A percentile compares a stretch with the other conserved stretches of the same genome.
These are phyloP conservation scores for Melanocharis versteri DNA, from an alignment of 2,113 vertebrate genomes.

Conservation along the genomic window DNA sequence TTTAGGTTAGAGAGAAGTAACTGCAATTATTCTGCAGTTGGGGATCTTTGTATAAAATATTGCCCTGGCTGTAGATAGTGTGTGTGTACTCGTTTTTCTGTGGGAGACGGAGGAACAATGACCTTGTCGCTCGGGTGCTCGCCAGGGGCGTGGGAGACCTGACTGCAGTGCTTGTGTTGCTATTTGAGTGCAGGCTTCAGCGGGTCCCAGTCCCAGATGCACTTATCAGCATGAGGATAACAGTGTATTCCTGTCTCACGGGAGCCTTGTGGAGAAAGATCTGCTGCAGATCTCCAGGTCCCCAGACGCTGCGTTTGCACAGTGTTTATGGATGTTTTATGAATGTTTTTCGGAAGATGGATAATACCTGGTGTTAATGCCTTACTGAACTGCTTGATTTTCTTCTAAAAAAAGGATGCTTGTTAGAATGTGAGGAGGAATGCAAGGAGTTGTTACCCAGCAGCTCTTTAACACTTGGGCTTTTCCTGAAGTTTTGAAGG, in stretches of 20 bases:
- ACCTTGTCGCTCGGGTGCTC: slow-evolving; percentile 35
- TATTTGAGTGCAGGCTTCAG: not conserved
- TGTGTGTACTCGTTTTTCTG: slow-evolving; percentile 3
- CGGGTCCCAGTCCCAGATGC: slow-evolving; percentile 3
- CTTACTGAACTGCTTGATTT: not conserved
- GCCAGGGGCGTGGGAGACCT: slow-evolving; percentile 55
- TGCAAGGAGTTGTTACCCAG: not conserved
- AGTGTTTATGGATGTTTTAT: not conserved
- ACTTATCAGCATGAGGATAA: slow-evolving; percentile 3
- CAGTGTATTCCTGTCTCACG: not conserved
- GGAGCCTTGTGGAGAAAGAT: not conserved
- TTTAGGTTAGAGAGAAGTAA: slow-evolving; percentile 56
- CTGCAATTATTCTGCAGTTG: slow-evolving; percentile 29
- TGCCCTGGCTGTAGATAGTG: slow-evolving; percentile 8
- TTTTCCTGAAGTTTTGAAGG: not conserved
- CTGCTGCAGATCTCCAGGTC: not conserved
- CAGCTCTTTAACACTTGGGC: not conserved
- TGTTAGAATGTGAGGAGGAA: not conserved
- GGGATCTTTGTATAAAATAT: slow-evolving; percentile 52
- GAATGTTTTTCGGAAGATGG: not conserved
- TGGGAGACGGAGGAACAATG: slow-evolving; percentile 41
- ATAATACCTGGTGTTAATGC: not conserved
- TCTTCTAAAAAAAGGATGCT: not conserved
- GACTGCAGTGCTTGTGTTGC: slow-evolving; percentile 3
- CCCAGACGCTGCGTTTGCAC: not conserved